phyloP scores from a whole-genome alignment of 92 coral and sea anemone species.

The Porites evermanni region DNA sequence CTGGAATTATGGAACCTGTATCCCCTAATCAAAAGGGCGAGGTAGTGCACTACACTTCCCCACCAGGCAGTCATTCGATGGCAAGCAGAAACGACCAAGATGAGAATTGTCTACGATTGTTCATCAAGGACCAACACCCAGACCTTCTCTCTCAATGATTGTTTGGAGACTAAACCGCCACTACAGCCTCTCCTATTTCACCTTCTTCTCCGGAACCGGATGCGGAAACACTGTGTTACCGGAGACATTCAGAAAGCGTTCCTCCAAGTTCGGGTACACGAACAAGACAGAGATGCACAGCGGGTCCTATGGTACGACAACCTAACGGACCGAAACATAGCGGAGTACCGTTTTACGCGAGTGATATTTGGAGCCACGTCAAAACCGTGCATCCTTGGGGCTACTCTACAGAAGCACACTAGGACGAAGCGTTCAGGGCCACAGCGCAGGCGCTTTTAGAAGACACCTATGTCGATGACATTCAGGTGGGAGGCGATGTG shows the following conservation, averaged over 20 bases:
- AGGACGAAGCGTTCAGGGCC: constrained; percentile 15
- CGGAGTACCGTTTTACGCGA: constrained; percentile 46
- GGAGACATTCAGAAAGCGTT: constrained; percentile 70
- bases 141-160: constrained; percentile 39
- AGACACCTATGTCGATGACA: neutral
- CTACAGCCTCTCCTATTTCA: constrained; percentile 40
- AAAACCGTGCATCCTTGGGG: constrained; percentile 63
- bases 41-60: constrained; percentile 30
- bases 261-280: constrained; percentile 41
- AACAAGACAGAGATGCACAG: constrained; percentile 53
- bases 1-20: constrained; percentile 36
- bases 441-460: constrained; percentile 5
- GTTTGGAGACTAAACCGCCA: constrained; percentile 30
- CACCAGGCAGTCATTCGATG: constrained; percentile 39
- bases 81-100: constrained; percentile 34
- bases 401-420: constrained; percentile 57
- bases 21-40: constrained; percentile 37
- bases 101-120: constrained; percentile 46
- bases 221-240: constrained; percentile 40
- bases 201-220: constrained; percentile 39
- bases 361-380: constrained; percentile 65
- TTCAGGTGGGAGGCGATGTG: neutral
- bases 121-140: constrained; percentile 26
- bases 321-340: constrained; percentile 41
- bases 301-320: constrained; percentile 53